A percentile compares a stretch with the other conserved stretches of the same genome.
Evolutionary conservation across 2,888 invertebrate genomes (phyloP).

Genomic region (Tenthredo notha): DNA sequence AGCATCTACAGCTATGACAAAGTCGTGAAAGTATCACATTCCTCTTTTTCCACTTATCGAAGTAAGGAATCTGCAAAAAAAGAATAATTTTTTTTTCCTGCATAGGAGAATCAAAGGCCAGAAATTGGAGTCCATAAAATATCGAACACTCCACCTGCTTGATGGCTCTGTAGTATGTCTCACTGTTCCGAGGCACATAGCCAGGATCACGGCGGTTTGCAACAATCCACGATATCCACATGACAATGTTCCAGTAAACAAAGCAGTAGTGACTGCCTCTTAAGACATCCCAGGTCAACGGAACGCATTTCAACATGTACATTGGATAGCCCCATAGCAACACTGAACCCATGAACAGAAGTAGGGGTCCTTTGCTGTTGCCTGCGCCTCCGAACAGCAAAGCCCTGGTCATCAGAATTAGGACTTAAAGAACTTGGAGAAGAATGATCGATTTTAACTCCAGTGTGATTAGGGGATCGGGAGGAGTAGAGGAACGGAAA

Average conservation of each 20-base stretch:
- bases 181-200: conserved; percentile 93
- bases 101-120: background rate
- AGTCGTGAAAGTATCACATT: conserved; percentile 89
- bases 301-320: conserved; percentile 94
- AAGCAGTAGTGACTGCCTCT: conserved; percentile 94
- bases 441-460: conserved; percentile 40
- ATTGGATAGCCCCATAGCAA: conserved; percentile 96
- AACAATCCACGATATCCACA: conserved; percentile 96
- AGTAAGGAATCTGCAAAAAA: conserved; percentile 86
- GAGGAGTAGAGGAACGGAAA: background rate
- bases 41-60: conserved; percentile 95
- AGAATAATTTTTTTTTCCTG: background rate
- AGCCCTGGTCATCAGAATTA: conserved; percentile 80
- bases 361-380: conserved; percentile 92
- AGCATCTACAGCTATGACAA: conserved; percentile 94
- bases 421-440: conserved; percentile 18
- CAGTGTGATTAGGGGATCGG: background rate
- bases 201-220: conserved; percentile 92
- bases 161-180: conserved; percentile 93
- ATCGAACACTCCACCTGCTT: conserved; percentile 82
- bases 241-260: conserved; percentile 93
- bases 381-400: conserved; percentile 94
- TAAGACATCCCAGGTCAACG: conserved; percentile 93
- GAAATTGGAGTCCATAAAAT: background rate
- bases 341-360: conserved; percentile 92